Evolutionary conservation across 2,888 invertebrate genomes (phyloP), one percentile per base, ranked within the genome.

Genomic region (Megamerina dolium): DNA sequence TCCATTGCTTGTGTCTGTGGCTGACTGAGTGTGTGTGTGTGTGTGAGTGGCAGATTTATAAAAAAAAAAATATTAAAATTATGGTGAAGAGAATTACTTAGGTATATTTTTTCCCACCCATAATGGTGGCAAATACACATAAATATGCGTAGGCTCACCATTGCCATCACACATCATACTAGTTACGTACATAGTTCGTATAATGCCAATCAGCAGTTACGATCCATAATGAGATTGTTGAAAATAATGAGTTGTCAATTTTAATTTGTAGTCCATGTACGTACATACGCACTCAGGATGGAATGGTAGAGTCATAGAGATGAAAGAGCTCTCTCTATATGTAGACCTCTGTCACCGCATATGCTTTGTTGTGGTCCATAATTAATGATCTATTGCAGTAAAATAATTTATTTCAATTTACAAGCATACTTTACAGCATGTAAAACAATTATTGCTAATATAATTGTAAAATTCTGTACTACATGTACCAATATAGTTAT

Each of bases 231-330:
- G 13, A 44, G 32, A 37, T 37, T 49, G 48, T 33, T 41, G 17
- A 45, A 49, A 53, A 50, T 53, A 53, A 50, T 51, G 50, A 46
- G 50, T 48, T 51, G 51, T 43, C 51, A 46, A 49, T 53, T 51
- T 47, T 51, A 51, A 49, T 53, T 53, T 53, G 53, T 49, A 48
- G 48, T 37, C 37, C 32, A 43, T 41, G 31, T 39, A 37, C 46
- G 32, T 21, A 43, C 41, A 45, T 48, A 43, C 43, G 43, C 40
- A n/a, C n/a, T n/a, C n/a, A n/a, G n/a, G n/a, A n/a, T n/a, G n/a
- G n/a, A n/a, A n/a, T n/a, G n/a, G n/a, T n/a, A n/a, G n/a, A n/a
- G n/a, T n/a, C n/a, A n/a, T n/a, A n/a, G n/a, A n/a, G n/a, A n/a
- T n/a, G n/a, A n/a, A n/a, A n/a, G n/a, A n/a, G n/a, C n/a, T n/a